phyloP scores from a whole-genome alignment of 2,113 vertebrate species.

The Sakesphorus luctuosus region DNA sequence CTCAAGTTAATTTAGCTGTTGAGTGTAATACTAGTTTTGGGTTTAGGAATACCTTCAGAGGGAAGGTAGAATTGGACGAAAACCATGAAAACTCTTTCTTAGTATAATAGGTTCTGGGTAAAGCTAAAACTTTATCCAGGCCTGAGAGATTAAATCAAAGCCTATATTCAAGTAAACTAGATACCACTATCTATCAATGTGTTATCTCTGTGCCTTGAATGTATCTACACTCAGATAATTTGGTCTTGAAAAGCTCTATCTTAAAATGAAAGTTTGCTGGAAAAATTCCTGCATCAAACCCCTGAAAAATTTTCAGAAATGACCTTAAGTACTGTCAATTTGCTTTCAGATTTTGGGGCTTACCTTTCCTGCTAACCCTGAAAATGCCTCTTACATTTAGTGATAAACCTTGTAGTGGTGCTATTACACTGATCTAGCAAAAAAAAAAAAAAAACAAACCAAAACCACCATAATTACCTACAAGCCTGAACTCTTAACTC shows the following conservation, averaged over 20 bases:
- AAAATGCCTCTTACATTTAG: slow-evolving; percentile 36
- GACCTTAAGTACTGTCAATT: slow-evolving; percentile 44
- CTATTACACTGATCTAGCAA: slow-evolving; percentile 4
- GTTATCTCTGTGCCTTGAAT: neutral
- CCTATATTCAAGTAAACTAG: neutral
- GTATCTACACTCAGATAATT: neutral
- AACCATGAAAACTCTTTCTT: neutral
- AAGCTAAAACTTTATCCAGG: neutral
- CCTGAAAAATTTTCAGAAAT: neutral
- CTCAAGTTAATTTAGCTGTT: slow-evolving; percentile 12
- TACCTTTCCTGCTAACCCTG: slow-evolving; percentile 42
- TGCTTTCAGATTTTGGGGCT: slow-evolving; percentile 48
- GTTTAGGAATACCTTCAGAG: neutral
- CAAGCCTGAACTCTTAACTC: slow-evolving; percentile 35
- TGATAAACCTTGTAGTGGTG: slow-evolving; percentile 48
- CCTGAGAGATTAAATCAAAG: neutral
- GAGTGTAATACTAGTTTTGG: neutral
- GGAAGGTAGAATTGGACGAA: neutral
- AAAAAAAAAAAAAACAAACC: too few species aligned
- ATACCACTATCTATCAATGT: neutral
- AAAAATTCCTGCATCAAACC: neutral
- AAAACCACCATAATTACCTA: neutral
- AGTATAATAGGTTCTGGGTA: neutral
- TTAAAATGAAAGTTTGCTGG: slow-evolving; percentile 11
- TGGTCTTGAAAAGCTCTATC: neutral